These are phyloP conservation scores for Adineta ricciae DNA, from an alignment of 2,888 invertebrate species.

Conservation along the genomic window DNA sequence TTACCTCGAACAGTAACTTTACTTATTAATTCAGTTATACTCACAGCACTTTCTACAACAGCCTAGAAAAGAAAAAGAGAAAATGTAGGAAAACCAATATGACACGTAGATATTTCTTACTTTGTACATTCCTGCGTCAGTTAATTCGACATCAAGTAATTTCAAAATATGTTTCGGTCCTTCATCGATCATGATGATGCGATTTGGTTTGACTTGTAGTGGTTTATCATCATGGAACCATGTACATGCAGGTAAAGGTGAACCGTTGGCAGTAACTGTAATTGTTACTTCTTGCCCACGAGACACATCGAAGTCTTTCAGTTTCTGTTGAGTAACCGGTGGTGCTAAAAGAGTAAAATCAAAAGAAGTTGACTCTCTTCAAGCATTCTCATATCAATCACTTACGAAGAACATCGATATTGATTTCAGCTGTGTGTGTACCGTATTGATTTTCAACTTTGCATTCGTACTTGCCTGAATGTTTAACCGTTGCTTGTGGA, in stretches of 20 bases:
- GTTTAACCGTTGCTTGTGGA: neutral
- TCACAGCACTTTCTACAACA: neutral
- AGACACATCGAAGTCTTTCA: neutral
- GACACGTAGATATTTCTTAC: neutral
- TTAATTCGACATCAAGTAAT: neutral
- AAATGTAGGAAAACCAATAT: neutral
- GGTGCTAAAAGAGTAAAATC: neutral
- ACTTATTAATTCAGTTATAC: slow-evolving; percentile 11
- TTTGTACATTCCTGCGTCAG: neutral
- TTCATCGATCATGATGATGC: neutral
- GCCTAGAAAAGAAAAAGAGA: neutral
- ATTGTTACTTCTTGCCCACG: neutral
- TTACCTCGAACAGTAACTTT: neutral
- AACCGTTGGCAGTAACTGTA: neutral
- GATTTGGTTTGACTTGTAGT: neutral
- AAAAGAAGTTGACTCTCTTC: neutral
- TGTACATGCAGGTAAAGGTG: neutral
- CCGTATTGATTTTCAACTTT: slow-evolving; percentile 21
- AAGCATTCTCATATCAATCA: neutral
- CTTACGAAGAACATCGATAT: slow-evolving; percentile 17
- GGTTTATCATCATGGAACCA: slow-evolving; percentile 3
- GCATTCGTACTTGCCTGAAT: neutral
- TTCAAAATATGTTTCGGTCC: neutral
- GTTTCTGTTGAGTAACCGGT: neutral
- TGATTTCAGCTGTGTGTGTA: slow-evolving; percentile 1